Conservation (phyloP, 2,888 invertebrate genomes). For the Matsumyia berberina region DNA sequence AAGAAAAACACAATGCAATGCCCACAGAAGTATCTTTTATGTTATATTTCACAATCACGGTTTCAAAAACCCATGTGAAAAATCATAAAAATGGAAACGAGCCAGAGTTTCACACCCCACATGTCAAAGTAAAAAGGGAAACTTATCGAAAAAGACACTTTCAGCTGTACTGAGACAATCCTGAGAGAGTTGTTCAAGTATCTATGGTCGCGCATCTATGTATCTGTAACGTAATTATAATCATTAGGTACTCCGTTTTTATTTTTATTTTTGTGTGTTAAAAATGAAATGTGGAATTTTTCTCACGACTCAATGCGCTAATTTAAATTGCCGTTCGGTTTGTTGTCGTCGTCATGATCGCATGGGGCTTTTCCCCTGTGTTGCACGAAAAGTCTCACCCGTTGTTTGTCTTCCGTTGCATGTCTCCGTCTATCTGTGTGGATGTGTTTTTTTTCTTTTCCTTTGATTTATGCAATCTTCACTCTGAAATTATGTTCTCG, state of each 20-base stretch:
- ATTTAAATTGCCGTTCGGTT: conserved; percentile 64
- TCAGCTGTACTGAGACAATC: conserved; percentile 3
- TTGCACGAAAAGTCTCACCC: conserved; percentile 6
- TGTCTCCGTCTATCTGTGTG: conserved; percentile 24
- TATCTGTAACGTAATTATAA: conserved; percentile 50
- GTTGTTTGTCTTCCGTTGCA: conserved; percentile 18
- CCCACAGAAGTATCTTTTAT: not conserved
- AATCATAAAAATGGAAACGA: conserved; percentile 15
- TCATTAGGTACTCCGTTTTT: conserved; percentile 14
- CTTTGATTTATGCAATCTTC: conserved; percentile 61
- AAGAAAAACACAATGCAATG: conserved; percentile 12
- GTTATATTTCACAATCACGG: conserved; percentile 3
- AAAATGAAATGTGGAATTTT: conserved; percentile 50
- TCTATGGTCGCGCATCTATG: conserved; percentile 53
- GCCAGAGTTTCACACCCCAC: conserved; percentile 20
- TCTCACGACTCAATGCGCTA: conserved; percentile 65
- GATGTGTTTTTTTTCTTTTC: conserved; percentile 19
- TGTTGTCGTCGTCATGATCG: conserved; percentile 18
- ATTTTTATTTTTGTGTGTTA: conserved; percentile 7
- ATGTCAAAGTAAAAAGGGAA: conserved; percentile 34
- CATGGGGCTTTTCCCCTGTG: not conserved
- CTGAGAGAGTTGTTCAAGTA: conserved; percentile 15
- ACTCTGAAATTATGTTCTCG: conserved; percentile 35
- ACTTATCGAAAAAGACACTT: not conserved
- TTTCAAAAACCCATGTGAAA: conserved; percentile 23